Conservation (phyloP, 2,113 vertebrate species). For the Oryzias woworae region DNA sequence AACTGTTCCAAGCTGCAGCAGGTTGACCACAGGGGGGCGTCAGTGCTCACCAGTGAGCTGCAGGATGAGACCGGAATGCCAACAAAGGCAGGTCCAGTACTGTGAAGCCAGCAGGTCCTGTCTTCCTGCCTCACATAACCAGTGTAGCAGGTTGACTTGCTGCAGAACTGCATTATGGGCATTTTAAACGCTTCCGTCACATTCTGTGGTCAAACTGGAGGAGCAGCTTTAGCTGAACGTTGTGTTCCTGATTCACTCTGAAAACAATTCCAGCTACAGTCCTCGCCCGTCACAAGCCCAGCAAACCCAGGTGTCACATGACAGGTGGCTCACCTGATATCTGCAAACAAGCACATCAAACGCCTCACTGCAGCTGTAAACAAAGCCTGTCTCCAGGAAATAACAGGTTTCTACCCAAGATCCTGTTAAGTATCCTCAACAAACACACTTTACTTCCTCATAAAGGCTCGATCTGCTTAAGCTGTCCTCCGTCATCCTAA, state of each 20-base stretch:
- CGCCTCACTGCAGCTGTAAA: slow-evolving; percentile 27
- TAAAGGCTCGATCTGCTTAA: no score
- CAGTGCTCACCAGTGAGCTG: slow-evolving; percentile 9
- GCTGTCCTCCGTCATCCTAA: slow-evolving; percentile 1
- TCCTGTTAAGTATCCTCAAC: slow-evolving; percentile 2
- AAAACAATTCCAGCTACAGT: no score
- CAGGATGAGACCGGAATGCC: background rate
- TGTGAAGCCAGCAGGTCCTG: slow-evolving; percentile 10
- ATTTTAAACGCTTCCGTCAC: slow-evolving; percentile 22
- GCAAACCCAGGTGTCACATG: slow-evolving; percentile 10
- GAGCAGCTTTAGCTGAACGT: slow-evolving; percentile 12
- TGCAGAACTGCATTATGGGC: background rate
- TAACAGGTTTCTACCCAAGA: background rate
- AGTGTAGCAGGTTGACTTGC: slow-evolving; percentile 43
- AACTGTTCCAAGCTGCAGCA: background rate
- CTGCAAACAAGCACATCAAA: slow-evolving; percentile 51
- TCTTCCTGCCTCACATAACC: slow-evolving; percentile 29
- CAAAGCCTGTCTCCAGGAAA: slow-evolving; percentile 31
- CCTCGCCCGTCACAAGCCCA: background rate
- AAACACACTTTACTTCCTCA: background rate
- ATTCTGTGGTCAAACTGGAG: slow-evolving; percentile 45
- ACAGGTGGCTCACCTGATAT: slow-evolving; percentile 21
- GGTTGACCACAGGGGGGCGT: slow-evolving; percentile 58
- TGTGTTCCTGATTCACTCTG: background rate
- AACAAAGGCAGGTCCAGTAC: background rate